Conservation (phyloP, 2,113 vertebrate species). For the cattle (Bos taurus) region ARS-UCD2.0 NC_037349.1:11381001-11381500, state of each 20-base stretch:
- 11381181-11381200: background rate
- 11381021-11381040: background rate
- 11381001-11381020: background rate
- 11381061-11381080: background rate
- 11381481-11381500: background rate
- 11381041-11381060: background rate
- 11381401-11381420: background rate
- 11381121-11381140: background rate
- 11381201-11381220: background rate
- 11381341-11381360: background rate
- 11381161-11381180: background rate
- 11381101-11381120: background rate
- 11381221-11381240: background rate
- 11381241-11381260: background rate
- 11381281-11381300: background rate
- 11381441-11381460: background rate
- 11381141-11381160: background rate
- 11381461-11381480: background rate
- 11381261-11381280: background rate
- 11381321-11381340: accelerated
- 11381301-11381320: background rate
- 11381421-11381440: background rate
- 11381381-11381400: background rate
- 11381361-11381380: background rate
- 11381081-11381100: background rate